Evolutionary conservation across 2,888 invertebrate genomes (phyloP).

Genomic region (Metellina segmentata): DNA sequence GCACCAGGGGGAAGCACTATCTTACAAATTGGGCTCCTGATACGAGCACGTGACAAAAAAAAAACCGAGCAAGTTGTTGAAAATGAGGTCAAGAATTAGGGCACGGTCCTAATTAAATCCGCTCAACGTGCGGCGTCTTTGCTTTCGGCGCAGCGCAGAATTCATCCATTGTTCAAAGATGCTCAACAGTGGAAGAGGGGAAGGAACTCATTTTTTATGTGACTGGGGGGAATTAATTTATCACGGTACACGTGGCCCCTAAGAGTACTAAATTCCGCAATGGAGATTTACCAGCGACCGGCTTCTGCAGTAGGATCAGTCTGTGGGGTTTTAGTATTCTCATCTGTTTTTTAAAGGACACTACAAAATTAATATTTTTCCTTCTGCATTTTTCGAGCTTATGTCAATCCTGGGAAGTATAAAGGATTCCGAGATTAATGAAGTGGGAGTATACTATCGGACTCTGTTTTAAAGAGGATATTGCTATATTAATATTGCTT

Average conservation of each 20-base stretch:
- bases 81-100: slow-evolving; percentile 24
- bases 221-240: slow-evolving; percentile 13
- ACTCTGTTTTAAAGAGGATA: too few species aligned
- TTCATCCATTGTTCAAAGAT: background rate
- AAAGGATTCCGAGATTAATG: too few species aligned
- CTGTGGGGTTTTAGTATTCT: too few species aligned
- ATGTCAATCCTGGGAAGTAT: too few species aligned
- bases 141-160: background rate
- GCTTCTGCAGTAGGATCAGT: too few species aligned
- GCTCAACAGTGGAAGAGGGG: background rate
- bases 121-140: slow-evolving; percentile 9
- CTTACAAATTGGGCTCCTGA: slow-evolving; percentile 14
- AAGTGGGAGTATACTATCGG: too few species aligned
- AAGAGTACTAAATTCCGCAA: too few species aligned
- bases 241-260: background rate
- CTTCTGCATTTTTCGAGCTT: too few species aligned
- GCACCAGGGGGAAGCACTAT: background rate
- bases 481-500: too few species aligned
- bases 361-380: too few species aligned
- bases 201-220: slow-evolving; percentile 15
- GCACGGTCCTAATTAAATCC: background rate
- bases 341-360: too few species aligned
- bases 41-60: background rate
- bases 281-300: too few species aligned
- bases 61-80: background rate